Percentiles rank a stretch among this genome's conserved stretches.
Evolutionary conservation across 2,113 vertebrate species (phyloP).

Genomic region (Labrus mixtus): DNA sequence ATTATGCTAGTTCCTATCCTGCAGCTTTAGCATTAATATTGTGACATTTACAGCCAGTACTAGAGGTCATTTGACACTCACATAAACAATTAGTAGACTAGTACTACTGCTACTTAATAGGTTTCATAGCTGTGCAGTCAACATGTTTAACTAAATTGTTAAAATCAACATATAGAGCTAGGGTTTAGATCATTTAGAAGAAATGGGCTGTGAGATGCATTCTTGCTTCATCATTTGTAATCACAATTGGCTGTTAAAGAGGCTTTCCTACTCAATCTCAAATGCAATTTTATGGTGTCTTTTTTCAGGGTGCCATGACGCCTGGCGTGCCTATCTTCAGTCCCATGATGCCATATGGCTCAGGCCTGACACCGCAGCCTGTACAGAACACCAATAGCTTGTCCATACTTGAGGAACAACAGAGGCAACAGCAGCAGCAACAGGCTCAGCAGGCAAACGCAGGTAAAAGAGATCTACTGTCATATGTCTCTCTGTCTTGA

Average conservation of each 20-base stretch:
- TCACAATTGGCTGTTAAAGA: not conserved
- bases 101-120: too few relatives aligned
- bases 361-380: slow-evolving; percentile 96
- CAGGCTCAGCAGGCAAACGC: slow-evolving; percentile 84
- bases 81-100: too few relatives aligned
- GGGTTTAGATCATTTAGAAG: too few relatives aligned
- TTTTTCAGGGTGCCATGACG: slow-evolving; percentile 92
- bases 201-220: not conserved
- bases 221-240: not conserved
- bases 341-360: slow-evolving; percentile 98
- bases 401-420: slow-evolving; percentile 94
- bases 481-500: not conserved
- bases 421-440: slow-evolving; percentile 89
- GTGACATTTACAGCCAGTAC: too few relatives aligned
- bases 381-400: slow-evolving; percentile 93
- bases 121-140: too few relatives aligned
- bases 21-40: too few relatives aligned
- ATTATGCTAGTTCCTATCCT: too few relatives aligned
- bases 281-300: not conserved
- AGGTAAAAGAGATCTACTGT: slow-evolving; percentile 44
- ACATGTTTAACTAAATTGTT: too few relatives aligned
- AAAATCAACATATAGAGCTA: too few relatives aligned
- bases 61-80: too few relatives aligned
- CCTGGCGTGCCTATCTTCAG: slow-evolving; percentile 94
- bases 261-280: not conserved